Evolutionary conservation across 2,888 invertebrate species (phyloP), one percentile per base, ranked within the genome.

Genomic region (Ormyrus labotus): DNA sequence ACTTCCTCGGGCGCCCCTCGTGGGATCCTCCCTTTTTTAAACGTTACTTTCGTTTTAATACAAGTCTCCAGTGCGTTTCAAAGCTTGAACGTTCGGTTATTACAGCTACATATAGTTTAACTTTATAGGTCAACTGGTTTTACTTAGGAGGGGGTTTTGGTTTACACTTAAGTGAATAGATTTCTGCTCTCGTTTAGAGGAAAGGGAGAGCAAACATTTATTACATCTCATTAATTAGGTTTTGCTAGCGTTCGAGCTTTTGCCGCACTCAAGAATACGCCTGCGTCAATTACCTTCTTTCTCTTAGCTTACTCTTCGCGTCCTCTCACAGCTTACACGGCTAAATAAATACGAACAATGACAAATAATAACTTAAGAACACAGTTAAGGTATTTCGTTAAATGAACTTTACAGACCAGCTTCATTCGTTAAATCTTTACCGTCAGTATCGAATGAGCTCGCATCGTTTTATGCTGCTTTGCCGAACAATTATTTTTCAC

Each of bases 291-390:
- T 61, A 19, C 19, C 2, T 9, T 34, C 69, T 13, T n/a, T 48
- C 10, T n/a, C 68, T 51, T 47, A 7, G 50, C 13, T 13, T 11
- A 6, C 45, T 48, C 34, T n/a, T 9, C 55, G 45, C 51, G 19
- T 53, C 53, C 63, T 69, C n/a, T 7, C 47, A 19, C 58, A 51
- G 48, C 69, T 71, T 76, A 73, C 34, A 34, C 34, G 34, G 34
- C 53, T 73, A 72, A 79, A 80, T 82, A 83, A 83, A 83, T 83
- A 83, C 67, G 57, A 74, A 79, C 76, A 82, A 69, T 70, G 75
- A 83, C 69, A 75, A 80, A 77, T 64, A 68, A 71, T 81, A 82
- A 81, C 71, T 79, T 77, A 82, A 82, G 83, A 83, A 83, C 83
- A 83, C 82, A 82, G 77, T 77, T 55, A 81, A 81, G 83, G 80